phyloP scores from a whole-genome alignment of 2,797 vertebrate genomes.

The Chrosomus eos region DNA sequence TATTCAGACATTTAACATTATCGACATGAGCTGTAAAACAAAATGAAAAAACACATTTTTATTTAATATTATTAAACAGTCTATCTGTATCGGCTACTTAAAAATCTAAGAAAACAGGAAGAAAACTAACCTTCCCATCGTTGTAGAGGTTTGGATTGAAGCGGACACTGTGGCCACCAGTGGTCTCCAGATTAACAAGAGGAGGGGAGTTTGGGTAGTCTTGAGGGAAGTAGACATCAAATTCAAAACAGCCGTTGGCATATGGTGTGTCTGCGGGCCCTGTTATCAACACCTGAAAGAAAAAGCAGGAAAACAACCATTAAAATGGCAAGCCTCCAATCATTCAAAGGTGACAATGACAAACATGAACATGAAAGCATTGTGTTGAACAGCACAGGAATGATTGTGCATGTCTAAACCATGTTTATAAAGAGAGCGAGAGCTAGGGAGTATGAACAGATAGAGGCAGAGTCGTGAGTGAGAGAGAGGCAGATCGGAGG shows the following conservation, averaged over 20 bases:
- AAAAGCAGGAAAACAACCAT: neutral
- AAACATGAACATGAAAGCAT: neutral
- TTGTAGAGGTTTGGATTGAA: constrained; percentile 99
- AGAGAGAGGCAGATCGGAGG: neutral
- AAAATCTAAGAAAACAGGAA: neutral
- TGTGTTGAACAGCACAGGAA: neutral
- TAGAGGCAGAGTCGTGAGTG: neutral
- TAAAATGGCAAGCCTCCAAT: neutral
- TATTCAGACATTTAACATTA: neutral
- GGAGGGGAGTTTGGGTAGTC: constrained; percentile 99
- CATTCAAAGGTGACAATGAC: neutral
- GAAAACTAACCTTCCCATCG: constrained; percentile 90
- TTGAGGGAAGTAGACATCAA: constrained; percentile 98
- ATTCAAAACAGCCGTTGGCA: constrained; percentile 98
- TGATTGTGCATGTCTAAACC: constrained; percentile 9
- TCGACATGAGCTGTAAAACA: neutral
- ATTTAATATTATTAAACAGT: neutral
- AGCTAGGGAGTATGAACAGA: neutral
- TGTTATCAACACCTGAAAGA: constrained; percentile 91
- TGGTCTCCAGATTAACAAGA: constrained; percentile 98
- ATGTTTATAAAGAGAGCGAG: neutral
- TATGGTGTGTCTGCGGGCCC: constrained; percentile 98
- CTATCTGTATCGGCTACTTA: no score
- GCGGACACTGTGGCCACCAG: constrained; percentile 95
- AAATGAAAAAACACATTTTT: neutral